Evolutionary conservation across 2,888 invertebrate genomes (phyloP).

Genomic region (Drosophila kambysellisi): DNA sequence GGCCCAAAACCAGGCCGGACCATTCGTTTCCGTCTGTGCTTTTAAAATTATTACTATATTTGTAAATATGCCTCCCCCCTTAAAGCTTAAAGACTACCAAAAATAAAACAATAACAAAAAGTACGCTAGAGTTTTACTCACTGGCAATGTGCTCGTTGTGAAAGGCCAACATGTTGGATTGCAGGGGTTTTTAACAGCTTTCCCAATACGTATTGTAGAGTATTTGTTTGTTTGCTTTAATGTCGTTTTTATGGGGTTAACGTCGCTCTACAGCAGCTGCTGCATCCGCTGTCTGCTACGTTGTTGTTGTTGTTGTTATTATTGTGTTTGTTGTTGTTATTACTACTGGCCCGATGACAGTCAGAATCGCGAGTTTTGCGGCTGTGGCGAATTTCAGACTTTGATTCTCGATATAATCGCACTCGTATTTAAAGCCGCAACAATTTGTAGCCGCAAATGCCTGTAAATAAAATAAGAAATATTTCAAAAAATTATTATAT

Average conservation of each 20-base stretch:
- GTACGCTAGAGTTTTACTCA: constrained; percentile 72
- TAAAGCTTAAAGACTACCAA: constrained; percentile 39
- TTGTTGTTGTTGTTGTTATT: constrained; percentile 9
- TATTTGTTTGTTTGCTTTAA: constrained; percentile 59
- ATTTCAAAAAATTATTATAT: constrained; percentile 37
- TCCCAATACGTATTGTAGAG: constrained; percentile 47
- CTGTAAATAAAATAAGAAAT: constrained; percentile 51
- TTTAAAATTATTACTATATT: constrained; percentile 79
- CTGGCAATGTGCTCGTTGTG: constrained; percentile 85
- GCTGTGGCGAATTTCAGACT: constrained; percentile 61
- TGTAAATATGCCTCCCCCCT: constrained; percentile 48
- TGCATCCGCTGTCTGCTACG: constrained; percentile 40
- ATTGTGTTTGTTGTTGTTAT: constrained; percentile 25
- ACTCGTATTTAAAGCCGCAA: constrained; percentile 56
- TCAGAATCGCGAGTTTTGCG: constrained; percentile 47
- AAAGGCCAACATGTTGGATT: constrained; percentile 84
- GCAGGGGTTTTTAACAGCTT: constrained; percentile 57
- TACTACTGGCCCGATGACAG: constrained; percentile 45
- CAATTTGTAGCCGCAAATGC: constrained; percentile 47
- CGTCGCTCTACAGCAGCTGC: constrained; percentile 54
- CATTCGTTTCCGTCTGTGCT: constrained; percentile 58
- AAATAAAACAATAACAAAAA: not conserved
- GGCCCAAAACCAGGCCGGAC: constrained; percentile 2
- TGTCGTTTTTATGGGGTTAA: constrained; percentile 66
- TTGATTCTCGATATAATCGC: constrained; percentile 55